Evolutionary conservation across 37 sponge, comb jelly and placozoan species (phyloP), one percentile per base, ranked within the genome.

Genomic region (Chondrilla cf. caribensis): DNA sequence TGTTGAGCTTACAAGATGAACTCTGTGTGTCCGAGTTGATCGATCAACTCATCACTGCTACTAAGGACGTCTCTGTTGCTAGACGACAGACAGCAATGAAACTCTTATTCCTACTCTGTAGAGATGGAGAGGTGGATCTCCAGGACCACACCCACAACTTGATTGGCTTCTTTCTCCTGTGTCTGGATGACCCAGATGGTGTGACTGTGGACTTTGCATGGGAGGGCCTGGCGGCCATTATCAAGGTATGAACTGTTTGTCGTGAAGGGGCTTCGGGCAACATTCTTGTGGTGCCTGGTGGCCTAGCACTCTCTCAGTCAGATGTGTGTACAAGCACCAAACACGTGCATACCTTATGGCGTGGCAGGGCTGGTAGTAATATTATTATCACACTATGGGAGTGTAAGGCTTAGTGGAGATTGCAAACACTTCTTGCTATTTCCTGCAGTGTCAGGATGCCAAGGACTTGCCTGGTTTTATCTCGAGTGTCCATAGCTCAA

Each of bases 201-300:
- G 58, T 19, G 4, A 89, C 92, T 24, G 86, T 93, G 66, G 86
- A 84, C 77, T 71, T 39, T 66, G 96, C 91, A 17, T 97, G 98
- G 98, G 55, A 78, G 32, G 89, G 89, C 9, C 84, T 97, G 57
- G 86, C 88, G 33, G 90, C 91, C 22, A 78, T 90, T 37, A 84
- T 95, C 0, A 93, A 94, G 90, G 96, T 95, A 83, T 21, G 31
- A 41, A 22, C 58, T 41, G n/a, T 44, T n/a, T n/a, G n/a, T n/a
- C n/a, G n/a, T n/a, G n/a, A 38, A 37, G 4, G n/a, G 14, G 38
- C 22, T 35, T 9, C 32, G 38, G n/a, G 60, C 58, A 2, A 36
- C 38, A 15, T 58, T 32, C 0, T 7, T 25, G 26, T 54, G 25
- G 26, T 58, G 59, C 29, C 47, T 67, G n/a, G n/a, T n/a, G n/a